phyloP scores from a whole-genome alignment of 2,797 vertebrate species.

The Hemitrygon akajei region DNA sequence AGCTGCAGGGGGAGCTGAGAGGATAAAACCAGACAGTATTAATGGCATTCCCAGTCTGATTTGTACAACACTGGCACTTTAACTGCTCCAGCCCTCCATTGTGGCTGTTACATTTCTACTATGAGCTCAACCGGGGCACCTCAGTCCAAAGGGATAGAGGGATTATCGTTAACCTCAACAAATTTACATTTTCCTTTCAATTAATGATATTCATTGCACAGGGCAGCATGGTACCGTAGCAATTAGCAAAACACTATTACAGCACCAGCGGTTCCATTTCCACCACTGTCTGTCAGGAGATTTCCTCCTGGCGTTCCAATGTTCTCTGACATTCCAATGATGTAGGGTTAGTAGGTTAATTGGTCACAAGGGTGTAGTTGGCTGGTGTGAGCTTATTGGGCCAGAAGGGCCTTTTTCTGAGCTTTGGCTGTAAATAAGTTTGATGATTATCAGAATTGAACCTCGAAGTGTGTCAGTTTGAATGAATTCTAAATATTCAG shows the following conservation, averaged over 20 bases:
- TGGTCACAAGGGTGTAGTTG: no score
- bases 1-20: no score
- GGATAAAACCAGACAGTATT: no score
- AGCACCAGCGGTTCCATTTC: no score
- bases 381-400: no score
- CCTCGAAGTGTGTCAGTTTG: neutral
- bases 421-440: neutral
- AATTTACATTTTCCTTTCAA: neutral
- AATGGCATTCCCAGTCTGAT: neutral
- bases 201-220: neutral
- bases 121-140: neutral
- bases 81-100: neutral
- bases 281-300: no score
- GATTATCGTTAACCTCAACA: neutral
- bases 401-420: no score
- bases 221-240: no score
- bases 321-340: no score
- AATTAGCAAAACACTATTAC: no score
- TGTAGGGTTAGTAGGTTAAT: no score
- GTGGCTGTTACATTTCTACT: neutral
- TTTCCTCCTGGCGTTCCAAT: no score
- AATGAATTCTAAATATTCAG: neutral
- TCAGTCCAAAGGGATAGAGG: neutral
- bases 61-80: neutral
- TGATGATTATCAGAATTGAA: neutral